Conservation (phyloP, 2,113 vertebrate genomes). For the Mus pahari region DNA sequence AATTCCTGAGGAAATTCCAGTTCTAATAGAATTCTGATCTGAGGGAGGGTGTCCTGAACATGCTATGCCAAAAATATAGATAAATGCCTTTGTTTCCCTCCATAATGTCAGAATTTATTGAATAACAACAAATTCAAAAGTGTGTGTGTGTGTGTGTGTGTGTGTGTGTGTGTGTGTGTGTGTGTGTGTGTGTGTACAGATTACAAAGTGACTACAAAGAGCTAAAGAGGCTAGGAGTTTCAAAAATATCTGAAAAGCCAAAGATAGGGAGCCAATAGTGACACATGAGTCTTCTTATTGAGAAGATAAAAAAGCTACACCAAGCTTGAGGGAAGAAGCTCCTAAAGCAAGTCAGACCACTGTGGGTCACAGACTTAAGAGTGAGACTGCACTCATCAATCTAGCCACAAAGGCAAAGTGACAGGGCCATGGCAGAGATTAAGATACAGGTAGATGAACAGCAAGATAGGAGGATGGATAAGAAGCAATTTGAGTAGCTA, state of each 20-base stretch:
- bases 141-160: neutral
- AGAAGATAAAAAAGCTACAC: neutral
- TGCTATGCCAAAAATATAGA: neutral
- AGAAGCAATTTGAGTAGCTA: neutral
- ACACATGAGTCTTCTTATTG: neutral
- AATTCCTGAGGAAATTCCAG: neutral
- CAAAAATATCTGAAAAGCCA: neutral
- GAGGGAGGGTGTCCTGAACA: neutral
- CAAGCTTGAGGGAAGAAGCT: neutral
- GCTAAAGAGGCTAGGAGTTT: neutral
- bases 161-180: neutral
- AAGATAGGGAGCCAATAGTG: neutral
- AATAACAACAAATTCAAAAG: neutral
- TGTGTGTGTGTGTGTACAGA: neutral
- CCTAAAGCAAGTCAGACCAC: neutral
- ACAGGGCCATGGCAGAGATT: neutral
- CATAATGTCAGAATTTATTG: neutral
- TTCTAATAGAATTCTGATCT: neutral
- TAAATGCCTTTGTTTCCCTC: neutral
- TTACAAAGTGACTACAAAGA: neutral
- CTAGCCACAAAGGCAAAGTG: neutral
- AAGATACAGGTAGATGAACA: neutral
- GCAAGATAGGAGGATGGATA: neutral
- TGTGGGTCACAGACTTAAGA: neutral
- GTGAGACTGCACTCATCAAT: too few species aligned